Percentiles rank a stretch among this genome's conserved stretches.
Conservation (phyloP, 2,888 invertebrate species). For the Ochropleura leucogaster region DNA sequence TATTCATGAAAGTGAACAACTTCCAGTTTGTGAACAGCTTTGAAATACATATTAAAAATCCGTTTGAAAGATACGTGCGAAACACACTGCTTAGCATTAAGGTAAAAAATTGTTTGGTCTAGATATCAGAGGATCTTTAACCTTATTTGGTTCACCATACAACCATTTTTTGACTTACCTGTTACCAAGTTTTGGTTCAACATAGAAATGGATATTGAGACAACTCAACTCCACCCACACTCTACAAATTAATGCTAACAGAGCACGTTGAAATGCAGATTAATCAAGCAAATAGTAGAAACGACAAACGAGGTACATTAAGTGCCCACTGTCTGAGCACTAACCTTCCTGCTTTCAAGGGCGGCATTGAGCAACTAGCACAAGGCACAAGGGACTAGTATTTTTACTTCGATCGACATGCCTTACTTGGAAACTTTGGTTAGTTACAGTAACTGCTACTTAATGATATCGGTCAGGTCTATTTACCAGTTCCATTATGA, state of each 20-base stretch:
- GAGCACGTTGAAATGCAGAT: conserved; percentile 23
- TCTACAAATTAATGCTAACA: conserved; percentile 9
- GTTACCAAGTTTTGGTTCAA: background rate
- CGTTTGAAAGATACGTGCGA: too few relatives aligned
- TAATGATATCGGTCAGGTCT: background rate
- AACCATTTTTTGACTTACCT: background rate
- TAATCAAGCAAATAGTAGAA: conserved; percentile 38
- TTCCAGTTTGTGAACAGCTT: background rate
- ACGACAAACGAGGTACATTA: conserved; percentile 14
- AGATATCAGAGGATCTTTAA: too few relatives aligned
- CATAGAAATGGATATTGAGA: background rate
- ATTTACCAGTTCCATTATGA: background rate
- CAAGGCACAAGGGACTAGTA: conserved; percentile 48
- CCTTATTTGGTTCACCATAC: background rate
- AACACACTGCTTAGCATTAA: too few relatives aligned
- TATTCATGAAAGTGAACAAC: background rate
- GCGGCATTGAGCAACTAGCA: conserved; percentile 50
- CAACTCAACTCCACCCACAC: background rate
- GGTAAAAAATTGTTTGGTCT: too few relatives aligned
- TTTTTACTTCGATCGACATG: conserved; percentile 31
- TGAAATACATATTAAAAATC: background rate
- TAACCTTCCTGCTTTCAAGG: conserved; percentile 47
- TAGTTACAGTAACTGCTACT: conserved; percentile 1
- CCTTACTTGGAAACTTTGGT: conserved; percentile 14
- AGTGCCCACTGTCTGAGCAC: conserved; percentile 1